A percentile compares a stretch with the other conserved stretches of the same genome.
Conservation (phyloP, 2,888 invertebrate genomes). For the Beris morrisii region DNA sequence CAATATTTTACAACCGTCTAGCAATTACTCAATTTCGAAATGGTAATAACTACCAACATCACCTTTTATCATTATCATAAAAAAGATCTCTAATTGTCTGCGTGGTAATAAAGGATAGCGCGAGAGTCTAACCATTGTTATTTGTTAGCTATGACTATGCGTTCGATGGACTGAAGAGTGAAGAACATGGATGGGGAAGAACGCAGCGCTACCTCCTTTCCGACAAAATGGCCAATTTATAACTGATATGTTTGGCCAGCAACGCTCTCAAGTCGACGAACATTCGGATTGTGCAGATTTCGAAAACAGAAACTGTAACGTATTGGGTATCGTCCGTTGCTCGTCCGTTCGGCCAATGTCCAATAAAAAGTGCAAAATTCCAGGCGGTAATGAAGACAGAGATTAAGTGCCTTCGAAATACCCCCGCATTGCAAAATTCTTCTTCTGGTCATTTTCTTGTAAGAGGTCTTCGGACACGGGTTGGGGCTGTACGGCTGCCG, state of each 20-base stretch:
- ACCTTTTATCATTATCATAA: slow-evolving; percentile 29
- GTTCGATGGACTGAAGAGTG: too few relatives aligned
- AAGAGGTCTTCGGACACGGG: not conserved
- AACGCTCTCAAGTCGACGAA: not conserved
- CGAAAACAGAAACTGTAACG: slow-evolving; percentile 9
- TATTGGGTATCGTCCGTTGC: slow-evolving; percentile 19
- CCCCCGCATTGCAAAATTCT: slow-evolving; percentile 32
- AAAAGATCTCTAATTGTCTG: slow-evolving; percentile 23
- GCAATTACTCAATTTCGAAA: slow-evolving; percentile 31
- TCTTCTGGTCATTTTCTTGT: slow-evolving; percentile 26
- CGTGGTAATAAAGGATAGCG: slow-evolving; percentile 17
- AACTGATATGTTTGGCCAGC: slow-evolving; percentile 14
- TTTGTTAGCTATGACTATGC: too few relatives aligned
- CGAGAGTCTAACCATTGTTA: slow-evolving; percentile 13
- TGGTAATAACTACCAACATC: slow-evolving; percentile 27
- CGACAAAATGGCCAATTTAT: slow-evolving; percentile 27
- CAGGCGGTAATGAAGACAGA: slow-evolving; percentile 31
- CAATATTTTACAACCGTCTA: too few relatives aligned
- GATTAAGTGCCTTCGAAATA: slow-evolving; percentile 32
- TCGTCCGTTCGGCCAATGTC: slow-evolving; percentile 25
- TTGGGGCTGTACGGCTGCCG: slow-evolving; percentile 3
- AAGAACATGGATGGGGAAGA: slow-evolving; percentile 5
- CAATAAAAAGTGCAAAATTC: slow-evolving; percentile 33
- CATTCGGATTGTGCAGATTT: slow-evolving; percentile 20
- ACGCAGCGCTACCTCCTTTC: slow-evolving; percentile 10